A percentile compares a stretch with the other conserved stretches of the same genome.
These are phyloP conservation scores for Aurelia sp. DNA, from an alignment of 30 jellyfish, hydroid and myxozoan genomes.

Conservation along the genomic window DNA sequence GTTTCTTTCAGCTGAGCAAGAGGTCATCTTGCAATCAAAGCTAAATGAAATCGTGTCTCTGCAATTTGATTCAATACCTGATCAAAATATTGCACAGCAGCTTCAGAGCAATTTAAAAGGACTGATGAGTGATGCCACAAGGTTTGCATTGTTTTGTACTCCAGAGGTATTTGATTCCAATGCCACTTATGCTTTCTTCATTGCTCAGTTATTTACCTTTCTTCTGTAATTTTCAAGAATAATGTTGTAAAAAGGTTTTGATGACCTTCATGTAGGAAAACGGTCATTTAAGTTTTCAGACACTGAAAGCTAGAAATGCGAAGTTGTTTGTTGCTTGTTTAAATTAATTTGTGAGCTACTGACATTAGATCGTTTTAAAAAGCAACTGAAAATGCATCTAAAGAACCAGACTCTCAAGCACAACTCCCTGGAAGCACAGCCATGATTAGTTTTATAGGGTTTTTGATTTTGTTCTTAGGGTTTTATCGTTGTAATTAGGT, in stretches of 20 bases:
- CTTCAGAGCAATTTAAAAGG: constrained; percentile 25
- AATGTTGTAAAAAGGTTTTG: too few relatives aligned
- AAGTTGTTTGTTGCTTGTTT: too few relatives aligned
- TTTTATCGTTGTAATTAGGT: too few relatives aligned
- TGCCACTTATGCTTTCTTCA: background rate
- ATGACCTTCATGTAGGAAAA: background rate
- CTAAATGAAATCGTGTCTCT: constrained; percentile 28
- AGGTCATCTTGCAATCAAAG: constrained; percentile 21
- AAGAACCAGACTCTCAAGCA: too few relatives aligned
- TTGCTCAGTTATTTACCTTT: background rate
- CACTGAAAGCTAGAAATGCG: too few relatives aligned
- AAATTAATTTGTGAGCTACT: too few relatives aligned
- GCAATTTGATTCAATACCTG: constrained; percentile 17
- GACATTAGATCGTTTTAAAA: too few relatives aligned
- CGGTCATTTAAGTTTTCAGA: too few relatives aligned
- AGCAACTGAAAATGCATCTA: too few relatives aligned
- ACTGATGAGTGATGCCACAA: constrained; percentile 41
- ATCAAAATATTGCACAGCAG: constrained; percentile 40
- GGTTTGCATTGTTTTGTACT: background rate
- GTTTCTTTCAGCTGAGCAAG: constrained; percentile 47
- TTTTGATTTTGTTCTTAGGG: too few relatives aligned
- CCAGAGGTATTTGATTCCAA: background rate
- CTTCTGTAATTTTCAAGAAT: background rate
- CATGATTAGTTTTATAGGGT: too few relatives aligned
- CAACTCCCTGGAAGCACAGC: too few relatives aligned